Conservation (phyloP, 2,113 vertebrate genomes). For the Carassius carassius region DNA sequence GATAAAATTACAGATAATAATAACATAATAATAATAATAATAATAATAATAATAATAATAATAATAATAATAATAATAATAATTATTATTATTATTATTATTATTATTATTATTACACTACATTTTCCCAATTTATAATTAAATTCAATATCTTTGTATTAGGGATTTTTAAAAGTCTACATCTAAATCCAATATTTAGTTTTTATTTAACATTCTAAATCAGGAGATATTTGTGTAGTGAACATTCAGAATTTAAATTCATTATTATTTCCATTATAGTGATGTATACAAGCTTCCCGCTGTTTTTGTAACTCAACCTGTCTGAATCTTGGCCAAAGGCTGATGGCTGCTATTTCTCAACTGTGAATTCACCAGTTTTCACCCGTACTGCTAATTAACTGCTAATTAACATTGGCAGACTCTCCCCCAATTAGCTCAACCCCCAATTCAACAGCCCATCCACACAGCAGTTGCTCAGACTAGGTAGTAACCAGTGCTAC, state of each 20-base stretch:
- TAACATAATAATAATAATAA: too few species aligned
- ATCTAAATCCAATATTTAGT: too few species aligned
- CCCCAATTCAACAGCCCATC: neutral
- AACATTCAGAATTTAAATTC: neutral
- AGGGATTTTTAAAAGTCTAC: too few species aligned
- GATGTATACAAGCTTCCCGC: neutral
- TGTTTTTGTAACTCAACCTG: constrained; percentile 7
- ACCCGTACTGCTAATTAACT: neutral
- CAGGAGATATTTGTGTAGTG: neutral
- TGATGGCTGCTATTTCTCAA: neutral
- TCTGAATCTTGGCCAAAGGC: neutral
- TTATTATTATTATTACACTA: too few species aligned
- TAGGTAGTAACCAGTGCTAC: neutral
- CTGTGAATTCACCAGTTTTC: neutral
- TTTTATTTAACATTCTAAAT: too few species aligned
- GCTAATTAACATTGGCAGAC: neutral
- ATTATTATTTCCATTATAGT: neutral
- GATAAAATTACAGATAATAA: too few species aligned
- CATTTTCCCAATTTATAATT: too few species aligned
- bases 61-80: too few species aligned
- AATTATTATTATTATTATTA: too few species aligned
- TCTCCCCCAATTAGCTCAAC: constrained; percentile 5
- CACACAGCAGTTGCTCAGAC: neutral
- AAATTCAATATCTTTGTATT: too few species aligned
- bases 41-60: too few species aligned